A percentile compares a stretch with the other conserved stretches of the same genome.
Conservation (phyloP, 2,888 invertebrate species). For the Zygothrica quintamaculata region DNA sequence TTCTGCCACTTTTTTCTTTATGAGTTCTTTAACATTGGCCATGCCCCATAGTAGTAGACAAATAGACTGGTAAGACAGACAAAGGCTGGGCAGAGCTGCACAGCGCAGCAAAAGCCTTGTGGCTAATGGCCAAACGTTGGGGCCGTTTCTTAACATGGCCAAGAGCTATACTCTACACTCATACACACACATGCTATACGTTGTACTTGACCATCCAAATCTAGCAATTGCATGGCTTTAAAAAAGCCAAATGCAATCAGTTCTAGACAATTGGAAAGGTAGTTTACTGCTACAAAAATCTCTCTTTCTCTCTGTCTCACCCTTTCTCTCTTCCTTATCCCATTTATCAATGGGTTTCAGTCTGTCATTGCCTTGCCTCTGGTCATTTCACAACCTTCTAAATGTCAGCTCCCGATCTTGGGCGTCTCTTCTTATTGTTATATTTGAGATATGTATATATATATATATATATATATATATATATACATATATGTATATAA, state of each 20-base stretch:
- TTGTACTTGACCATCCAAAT: constrained; percentile 43
- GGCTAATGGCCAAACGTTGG: constrained; percentile 58
- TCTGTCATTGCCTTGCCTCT: constrained; percentile 25
- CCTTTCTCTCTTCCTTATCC: constrained; percentile 1
- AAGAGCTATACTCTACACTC: constrained; percentile 46
- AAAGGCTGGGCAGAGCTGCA: constrained; percentile 52
- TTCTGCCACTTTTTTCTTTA: constrained; percentile 51
- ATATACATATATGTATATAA: too few relatives aligned
- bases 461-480: too few relatives aligned
- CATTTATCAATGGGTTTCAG: neutral
- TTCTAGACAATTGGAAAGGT: constrained; percentile 55
- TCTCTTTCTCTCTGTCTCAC: too few relatives aligned
- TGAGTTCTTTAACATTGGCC: constrained; percentile 74
- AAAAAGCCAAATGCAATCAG: constrained; percentile 52
- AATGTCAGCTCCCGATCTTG: constrained; percentile 7
- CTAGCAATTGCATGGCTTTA: constrained; percentile 44
- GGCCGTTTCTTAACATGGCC: constrained; percentile 35
- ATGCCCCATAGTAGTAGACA: constrained; percentile 44
- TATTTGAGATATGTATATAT: constrained; percentile 15
- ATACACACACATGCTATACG: constrained; percentile 27
- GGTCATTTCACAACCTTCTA: too few relatives aligned
- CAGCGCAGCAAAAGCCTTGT: constrained; percentile 59
- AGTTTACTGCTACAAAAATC: constrained; percentile 20
- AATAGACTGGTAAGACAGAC: constrained; percentile 25
- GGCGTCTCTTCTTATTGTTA: constrained; percentile 17